A percentile compares a stretch with the other conserved stretches of the same genome.
Evolutionary conservation across 2,797 vertebrate species (phyloP).

Genomic region (Acipenser oxyrinchus): DNA sequence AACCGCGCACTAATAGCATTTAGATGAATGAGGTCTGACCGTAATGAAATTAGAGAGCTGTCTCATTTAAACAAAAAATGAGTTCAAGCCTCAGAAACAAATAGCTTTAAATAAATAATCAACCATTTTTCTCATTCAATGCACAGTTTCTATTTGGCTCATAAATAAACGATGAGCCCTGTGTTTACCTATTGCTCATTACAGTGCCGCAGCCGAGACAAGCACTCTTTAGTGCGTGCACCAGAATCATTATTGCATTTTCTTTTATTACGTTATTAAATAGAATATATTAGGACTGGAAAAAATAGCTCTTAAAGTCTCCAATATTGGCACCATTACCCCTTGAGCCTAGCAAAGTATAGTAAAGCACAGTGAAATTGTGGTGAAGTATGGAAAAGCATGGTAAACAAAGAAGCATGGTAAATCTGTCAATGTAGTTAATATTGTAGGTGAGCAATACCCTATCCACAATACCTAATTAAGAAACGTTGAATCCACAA

Average conservation of each 20-base stretch:
- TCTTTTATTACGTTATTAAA: too few species aligned
- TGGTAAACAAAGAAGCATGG: too few species aligned
- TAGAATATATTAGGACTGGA: too few species aligned
- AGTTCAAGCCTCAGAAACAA: slow-evolving; percentile 50
- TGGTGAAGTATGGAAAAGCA: too few species aligned
- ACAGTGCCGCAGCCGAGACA: slow-evolving; percentile 1
- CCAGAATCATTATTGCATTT: not conserved
- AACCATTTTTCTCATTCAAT: slow-evolving; percentile 57
- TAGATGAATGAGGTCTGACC: slow-evolving; percentile 8
- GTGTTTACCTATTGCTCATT: slow-evolving; percentile 64
- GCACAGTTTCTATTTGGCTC: slow-evolving; percentile 62
- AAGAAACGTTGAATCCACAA: too few species aligned
- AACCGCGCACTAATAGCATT: not conserved
- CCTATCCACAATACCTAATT: too few species aligned
- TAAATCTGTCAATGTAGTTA: too few species aligned
- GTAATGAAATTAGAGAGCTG: slow-evolving; percentile 38
- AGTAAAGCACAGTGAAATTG: too few species aligned
- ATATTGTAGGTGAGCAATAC: too few species aligned
- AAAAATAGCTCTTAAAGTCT: too few species aligned
- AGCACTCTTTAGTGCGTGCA: slow-evolving; percentile 13
- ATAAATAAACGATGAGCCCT: slow-evolving; percentile 76
- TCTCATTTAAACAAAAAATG: slow-evolving; percentile 41
- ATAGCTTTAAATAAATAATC: slow-evolving; percentile 75
- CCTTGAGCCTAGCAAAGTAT: too few species aligned
- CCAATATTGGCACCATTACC: too few species aligned